These are phyloP conservation scores for Neoitamus cyanurus DNA, from an alignment of 2,888 invertebrate genomes.

Conservation along the genomic window DNA sequence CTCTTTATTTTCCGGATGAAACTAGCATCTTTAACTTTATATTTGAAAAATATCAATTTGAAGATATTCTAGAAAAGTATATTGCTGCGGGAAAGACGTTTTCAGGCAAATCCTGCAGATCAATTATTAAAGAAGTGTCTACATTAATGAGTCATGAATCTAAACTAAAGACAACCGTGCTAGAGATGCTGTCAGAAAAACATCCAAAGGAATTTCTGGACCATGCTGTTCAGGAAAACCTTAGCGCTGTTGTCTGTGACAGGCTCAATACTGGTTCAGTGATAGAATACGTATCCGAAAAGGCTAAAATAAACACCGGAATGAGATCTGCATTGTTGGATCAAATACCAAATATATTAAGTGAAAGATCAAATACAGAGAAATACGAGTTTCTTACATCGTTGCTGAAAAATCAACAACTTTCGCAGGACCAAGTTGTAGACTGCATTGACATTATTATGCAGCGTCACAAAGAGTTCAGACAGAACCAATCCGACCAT, in stretches of 20 bases:
- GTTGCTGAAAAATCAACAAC: slow-evolving; percentile 57
- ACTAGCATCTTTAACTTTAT: slow-evolving; percentile 57
- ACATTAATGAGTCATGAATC: slow-evolving; percentile 59
- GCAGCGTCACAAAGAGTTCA: background rate
- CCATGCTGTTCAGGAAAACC: slow-evolving; percentile 65
- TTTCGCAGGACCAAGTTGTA: slow-evolving; percentile 59
- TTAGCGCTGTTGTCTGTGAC: slow-evolving; percentile 65
- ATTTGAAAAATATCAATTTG: slow-evolving; percentile 57
- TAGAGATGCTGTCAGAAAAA: slow-evolving; percentile 64
- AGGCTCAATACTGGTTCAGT: slow-evolving; percentile 63
- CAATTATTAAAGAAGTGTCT: slow-evolving; percentile 60
- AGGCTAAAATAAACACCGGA: slow-evolving; percentile 61
- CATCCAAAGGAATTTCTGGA: slow-evolving; percentile 65
- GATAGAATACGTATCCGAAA: slow-evolving; percentile 63
- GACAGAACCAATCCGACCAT: background rate
- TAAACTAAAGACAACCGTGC: slow-evolving; percentile 60
- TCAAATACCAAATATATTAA: slow-evolving; percentile 46
- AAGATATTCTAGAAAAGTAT: slow-evolving; percentile 60
- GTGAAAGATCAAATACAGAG: slow-evolving; percentile 58
- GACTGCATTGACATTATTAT: slow-evolving; percentile 17
- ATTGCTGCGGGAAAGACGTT: slow-evolving; percentile 54
- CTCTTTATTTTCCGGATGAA: slow-evolving; percentile 53
- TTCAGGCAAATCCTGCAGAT: slow-evolving; percentile 55
- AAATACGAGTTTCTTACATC: slow-evolving; percentile 58
- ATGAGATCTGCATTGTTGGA: slow-evolving; percentile 60